Evolutionary conservation across 2,113 vertebrate genomes (phyloP).

Genomic region (Oceanodroma tethys): DNA sequence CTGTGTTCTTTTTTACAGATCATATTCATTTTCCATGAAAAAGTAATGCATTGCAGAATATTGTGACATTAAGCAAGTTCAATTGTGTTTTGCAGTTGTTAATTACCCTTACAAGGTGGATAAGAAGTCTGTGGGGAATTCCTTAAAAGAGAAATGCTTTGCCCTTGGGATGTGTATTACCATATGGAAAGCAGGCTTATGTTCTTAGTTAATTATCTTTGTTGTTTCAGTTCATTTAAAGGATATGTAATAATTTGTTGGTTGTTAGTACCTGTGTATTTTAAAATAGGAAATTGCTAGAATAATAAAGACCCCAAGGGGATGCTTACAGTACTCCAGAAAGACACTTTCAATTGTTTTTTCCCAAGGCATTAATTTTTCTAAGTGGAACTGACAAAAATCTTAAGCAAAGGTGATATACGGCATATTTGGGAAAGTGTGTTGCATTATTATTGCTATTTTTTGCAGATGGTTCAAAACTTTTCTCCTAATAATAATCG

Average conservation of each 20-base stretch:
- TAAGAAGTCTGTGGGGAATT: constrained; percentile 44
- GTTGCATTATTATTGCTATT: background rate
- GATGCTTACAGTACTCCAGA: constrained; percentile 25
- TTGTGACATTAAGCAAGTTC: constrained; percentile 37
- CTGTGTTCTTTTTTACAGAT: background rate
- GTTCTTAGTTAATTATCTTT: constrained; percentile 72
- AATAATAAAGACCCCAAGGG: constrained; percentile 56
- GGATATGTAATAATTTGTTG: constrained; percentile 68
- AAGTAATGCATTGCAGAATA: background rate
- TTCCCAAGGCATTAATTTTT: constrained; percentile 50
- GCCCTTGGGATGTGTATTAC: constrained; percentile 46
- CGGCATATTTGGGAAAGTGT: background rate
- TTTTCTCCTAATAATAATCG: background rate
- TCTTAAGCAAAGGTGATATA: constrained; percentile 60
- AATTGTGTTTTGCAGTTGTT: constrained; percentile 35
- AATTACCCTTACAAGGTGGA: constrained; percentile 59
- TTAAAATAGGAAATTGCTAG: constrained; percentile 65
- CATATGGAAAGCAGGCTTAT: constrained; percentile 61
- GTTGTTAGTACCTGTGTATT: constrained; percentile 67
- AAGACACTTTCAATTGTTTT: constrained; percentile 55
- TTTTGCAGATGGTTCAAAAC: background rate
- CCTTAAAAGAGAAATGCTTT: constrained; percentile 59
- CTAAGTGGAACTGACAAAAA: constrained; percentile 45
- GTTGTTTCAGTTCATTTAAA: constrained; percentile 69
- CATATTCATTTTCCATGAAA: background rate